Evolutionary conservation across 1,140 invertebrate species (phyloP).

Genomic region (Conus ventricosus): DNA sequence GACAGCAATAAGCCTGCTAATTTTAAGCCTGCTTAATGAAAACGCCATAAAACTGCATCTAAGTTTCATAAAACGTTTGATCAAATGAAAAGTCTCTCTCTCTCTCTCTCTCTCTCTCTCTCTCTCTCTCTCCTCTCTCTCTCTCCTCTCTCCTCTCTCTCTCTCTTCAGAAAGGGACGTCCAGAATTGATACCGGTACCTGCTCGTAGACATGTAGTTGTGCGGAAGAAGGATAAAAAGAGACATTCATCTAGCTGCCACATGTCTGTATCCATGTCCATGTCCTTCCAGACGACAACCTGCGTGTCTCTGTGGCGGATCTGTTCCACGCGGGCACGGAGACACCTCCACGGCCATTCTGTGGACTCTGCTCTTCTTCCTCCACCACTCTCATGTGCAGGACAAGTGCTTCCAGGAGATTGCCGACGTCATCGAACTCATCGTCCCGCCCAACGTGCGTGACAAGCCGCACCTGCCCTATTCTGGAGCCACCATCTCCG

Average conservation of each 20-base stretch:
- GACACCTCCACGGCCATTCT: slow-evolving; percentile 87
- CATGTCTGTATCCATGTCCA: slow-evolving; percentile 73
- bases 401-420: slow-evolving; percentile 89
- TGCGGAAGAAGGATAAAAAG: background rate
- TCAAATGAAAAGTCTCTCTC: no score
- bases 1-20: no score
- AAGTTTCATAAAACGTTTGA: no score
- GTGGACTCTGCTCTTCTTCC: slow-evolving; percentile 91
- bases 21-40: no score
- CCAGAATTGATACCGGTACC: background rate
- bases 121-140: no score
- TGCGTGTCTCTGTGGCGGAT: slow-evolving; percentile 76
- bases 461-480: slow-evolving; percentile 49
- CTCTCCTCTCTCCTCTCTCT: no score
- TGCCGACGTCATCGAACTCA: slow-evolving; percentile 75
- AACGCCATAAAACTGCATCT: no score
- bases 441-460: slow-evolving; percentile 36
- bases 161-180: no score
- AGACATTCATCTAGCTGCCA: background rate
- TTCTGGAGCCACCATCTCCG: slow-evolving; percentile 51
- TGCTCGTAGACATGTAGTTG: background rate
- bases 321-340: slow-evolving; percentile 93
- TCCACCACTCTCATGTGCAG: slow-evolving; percentile 84
- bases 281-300: slow-evolving; percentile 51
- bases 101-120: no score